Evolutionary conservation across 2,888 invertebrate species (phyloP), one percentile per base, ranked within the genome.

Genomic region (Hoplodrina blanda): DNA sequence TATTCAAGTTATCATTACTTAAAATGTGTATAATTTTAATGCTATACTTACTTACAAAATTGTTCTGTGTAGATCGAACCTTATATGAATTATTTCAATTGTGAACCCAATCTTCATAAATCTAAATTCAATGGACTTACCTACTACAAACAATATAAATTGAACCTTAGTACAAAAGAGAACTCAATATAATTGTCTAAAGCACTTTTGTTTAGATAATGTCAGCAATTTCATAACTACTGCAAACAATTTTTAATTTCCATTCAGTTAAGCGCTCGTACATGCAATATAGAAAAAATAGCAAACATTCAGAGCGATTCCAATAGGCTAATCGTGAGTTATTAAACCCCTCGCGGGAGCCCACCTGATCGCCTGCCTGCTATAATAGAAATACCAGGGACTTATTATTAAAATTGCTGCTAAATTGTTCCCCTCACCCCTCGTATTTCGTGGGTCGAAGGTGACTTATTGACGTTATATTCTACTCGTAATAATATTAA

Each of bases 361-460:
- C 94, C 94, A 95, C 95, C 96, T 95, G 96, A 96, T 95, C 93
- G 95, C 92, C 93, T 91, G 92, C 91, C 91, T 87, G 94, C 93
- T 93, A 95, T 96, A 96, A 96, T 96, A 96, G 96, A 95, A 96
- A 96, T 96, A 92, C 96, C 96, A 88, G 91, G 92, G 94, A 94
- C 95, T 96, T 96, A 96, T 96, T 96, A 96, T 96, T 96, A 96
- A 96, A 96, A 96, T 96, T 96, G 95, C 96, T 96, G 94, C 93
- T 95, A 95, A 94, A 95, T 95, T 95, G 95, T 89, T 95, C 94
- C 92, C 93, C 92, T 89, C 93, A 83, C 92, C 94, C 94, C 94
- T 94, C 90, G 90, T 90, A 91, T 92, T 94, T 94, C 90, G 92
- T 90, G 85, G 91, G 88, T 89, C 86, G 88, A 87, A 90, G 91